Percentiles rank a stretch among this genome's conserved stretches.
Evolutionary conservation across 1,140 invertebrate genomes (phyloP).

Genomic region (Halyomorpha halys): DNA sequence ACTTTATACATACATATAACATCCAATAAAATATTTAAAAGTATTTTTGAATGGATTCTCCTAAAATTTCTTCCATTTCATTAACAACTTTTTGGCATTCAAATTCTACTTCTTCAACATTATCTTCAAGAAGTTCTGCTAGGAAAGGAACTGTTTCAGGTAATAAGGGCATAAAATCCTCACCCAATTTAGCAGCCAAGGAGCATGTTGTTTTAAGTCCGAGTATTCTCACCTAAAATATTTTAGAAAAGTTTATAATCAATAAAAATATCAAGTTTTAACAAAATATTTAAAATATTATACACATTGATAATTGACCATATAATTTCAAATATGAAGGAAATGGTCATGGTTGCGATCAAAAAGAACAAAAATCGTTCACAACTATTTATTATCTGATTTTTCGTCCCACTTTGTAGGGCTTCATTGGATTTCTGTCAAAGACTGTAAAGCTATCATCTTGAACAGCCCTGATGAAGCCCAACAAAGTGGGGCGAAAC

Average conservation of each 20-base stretch:
- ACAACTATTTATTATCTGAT: too few relatives aligned
- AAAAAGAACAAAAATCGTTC: too few relatives aligned
- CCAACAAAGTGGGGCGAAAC: too few relatives aligned
- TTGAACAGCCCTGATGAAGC: too few relatives aligned
- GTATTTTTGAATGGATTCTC: slow-evolving; percentile 75
- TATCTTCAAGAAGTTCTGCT: slow-evolving; percentile 73
- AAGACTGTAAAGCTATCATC: too few relatives aligned
- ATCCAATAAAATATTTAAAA: slow-evolving; percentile 42
- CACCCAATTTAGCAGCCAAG: slow-evolving; percentile 63
- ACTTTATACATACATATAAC: too few relatives aligned
- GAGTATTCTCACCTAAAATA: slow-evolving; percentile 38
- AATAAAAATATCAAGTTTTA: too few relatives aligned
- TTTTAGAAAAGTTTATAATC: slow-evolving; percentile 22
- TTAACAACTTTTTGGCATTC: slow-evolving; percentile 60
- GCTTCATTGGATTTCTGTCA: too few relatives aligned
- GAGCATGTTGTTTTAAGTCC: slow-evolving; percentile 54
- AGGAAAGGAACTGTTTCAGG: slow-evolving; percentile 76
- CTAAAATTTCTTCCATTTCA: slow-evolving; percentile 67
- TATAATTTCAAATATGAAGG: too few relatives aligned
- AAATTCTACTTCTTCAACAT: slow-evolving; percentile 64
- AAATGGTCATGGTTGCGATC: too few relatives aligned
- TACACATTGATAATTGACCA: not conserved
- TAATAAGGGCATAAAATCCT: slow-evolving; percentile 66
- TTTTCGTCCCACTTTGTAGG: not conserved
- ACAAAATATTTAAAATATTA: slow-evolving; percentile 16